Conservation (phyloP, 2,888 invertebrate genomes). For the Folsomia manolachei region DNA sequence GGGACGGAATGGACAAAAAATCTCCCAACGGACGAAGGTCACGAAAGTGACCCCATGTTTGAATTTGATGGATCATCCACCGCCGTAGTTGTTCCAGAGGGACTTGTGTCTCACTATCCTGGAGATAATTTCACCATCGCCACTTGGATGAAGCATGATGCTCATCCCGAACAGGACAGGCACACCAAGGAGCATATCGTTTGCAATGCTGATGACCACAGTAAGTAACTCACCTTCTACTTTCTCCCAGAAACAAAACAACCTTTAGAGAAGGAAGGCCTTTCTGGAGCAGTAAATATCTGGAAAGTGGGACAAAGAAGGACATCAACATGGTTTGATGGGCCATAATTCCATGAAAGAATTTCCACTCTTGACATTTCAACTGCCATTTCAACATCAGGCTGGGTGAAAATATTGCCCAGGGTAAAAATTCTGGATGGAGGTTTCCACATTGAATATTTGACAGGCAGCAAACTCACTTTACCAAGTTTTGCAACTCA, state of each 20-base stretch:
- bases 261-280: background rate
- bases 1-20: conserved; percentile 76
- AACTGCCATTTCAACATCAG: background rate
- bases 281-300: too few relatives aligned
- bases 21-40: conserved; percentile 76
- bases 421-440: background rate
- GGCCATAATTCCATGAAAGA: background rate
- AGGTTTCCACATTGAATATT: background rate
- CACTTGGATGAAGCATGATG: conserved; percentile 92
- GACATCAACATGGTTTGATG: background rate
- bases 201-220: conserved; percentile 96
- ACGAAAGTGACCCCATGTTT: conserved; percentile 85
- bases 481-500: too few relatives aligned
- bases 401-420: background rate
- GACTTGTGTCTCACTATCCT: conserved; percentile 71
- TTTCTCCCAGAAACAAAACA: background rate
- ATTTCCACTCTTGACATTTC: background rate
- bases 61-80: conserved; percentile 90
- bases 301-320: background rate
- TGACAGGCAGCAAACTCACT: background rate
- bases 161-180: conserved; percentile 73
- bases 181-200: conserved; percentile 94
- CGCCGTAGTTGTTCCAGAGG: conserved; percentile 78
- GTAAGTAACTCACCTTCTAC: conserved; percentile 60
- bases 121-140: conserved; percentile 82